Base-by-base conservation (phyloP, 2,797 vertebrate genomes). In the Gobionotothen gibberifrons region DNA sequence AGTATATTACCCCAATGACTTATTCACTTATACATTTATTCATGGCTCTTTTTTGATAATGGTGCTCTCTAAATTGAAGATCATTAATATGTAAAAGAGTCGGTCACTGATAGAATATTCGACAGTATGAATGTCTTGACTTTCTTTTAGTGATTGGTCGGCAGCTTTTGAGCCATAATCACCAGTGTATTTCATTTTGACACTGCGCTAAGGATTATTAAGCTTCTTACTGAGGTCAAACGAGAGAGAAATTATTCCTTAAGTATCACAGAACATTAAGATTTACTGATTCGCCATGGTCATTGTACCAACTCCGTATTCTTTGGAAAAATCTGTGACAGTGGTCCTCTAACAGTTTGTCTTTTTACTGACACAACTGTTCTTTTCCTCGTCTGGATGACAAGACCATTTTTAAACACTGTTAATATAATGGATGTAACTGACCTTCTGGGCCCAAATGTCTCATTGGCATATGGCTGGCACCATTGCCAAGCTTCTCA, bases 201-300 rank as follows among this genome's bases (percentile, higher is more conserved):
- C 79, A 74, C 74, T 26, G 46, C 3, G 26, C 54, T 78, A 70
- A 66, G 79, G 76, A 76, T 81, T 74, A 86, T 82, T 72, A 83
- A 76, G 58, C 59, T 79, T 78, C 69, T 52, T 48, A 52, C 65
- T 43, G 76, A 67, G 81, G 79, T 86, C 69, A 82, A 74, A 72
- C 49, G 53, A 78, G 74, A 76, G 64, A 88, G 13, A 74, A 75
- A 69, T 55, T 29, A 62, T 58, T 84, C 52, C 60, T 42, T 15
- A 84, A 72, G 61, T 72, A 79, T 73, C 73, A 81, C 79, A 76
- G 73, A 77, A 78, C 76, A 84, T 85, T 85, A 82, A 79, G 58
- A 84, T 74, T 70, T 76, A 79, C 51, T 79, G 16, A 75, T 72
- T 22, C 15, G 2, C 44, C n/a, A 19, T 26, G 57, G 11, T 55